A percentile compares a stretch with the other conserved stretches of the same genome.
Conservation (phyloP, 64 coral and sea anemone species). For the Actinia tenebrosa region DNA sequence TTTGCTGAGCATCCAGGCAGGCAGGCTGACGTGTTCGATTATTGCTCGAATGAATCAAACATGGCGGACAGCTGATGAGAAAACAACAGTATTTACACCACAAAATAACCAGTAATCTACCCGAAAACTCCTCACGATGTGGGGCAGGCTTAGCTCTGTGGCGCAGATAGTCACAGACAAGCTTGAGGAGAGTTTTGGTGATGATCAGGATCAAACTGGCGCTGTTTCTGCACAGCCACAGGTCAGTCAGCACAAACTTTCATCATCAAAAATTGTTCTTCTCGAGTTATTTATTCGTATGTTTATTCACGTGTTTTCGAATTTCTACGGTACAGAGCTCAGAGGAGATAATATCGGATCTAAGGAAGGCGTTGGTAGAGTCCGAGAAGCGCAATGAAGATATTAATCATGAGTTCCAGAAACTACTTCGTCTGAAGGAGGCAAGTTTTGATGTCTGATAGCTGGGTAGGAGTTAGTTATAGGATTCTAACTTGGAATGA, state of each 20-base stretch:
- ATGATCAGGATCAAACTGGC: conserved; percentile 36
- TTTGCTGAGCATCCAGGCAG: not conserved
- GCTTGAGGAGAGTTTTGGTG: conserved; percentile 79
- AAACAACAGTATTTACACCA: conserved; percentile 6
- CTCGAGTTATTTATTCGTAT: not conserved
- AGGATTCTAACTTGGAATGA: too few species aligned
- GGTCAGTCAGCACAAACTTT: conserved; percentile 24
- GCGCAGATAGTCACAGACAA: conserved; percentile 80
- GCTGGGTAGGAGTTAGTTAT: too few species aligned
- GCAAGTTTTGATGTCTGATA: not conserved
- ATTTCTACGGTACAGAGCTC: not conserved
- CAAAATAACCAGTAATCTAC: conserved; percentile 10
- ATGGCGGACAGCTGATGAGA: conserved; percentile 15
- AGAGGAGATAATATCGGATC: conserved; percentile 23
- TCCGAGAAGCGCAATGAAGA: conserved; percentile 61
- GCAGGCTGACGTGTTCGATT: conserved; percentile 28
- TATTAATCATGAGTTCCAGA: conserved; percentile 57
- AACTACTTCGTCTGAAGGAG: conserved; percentile 57
- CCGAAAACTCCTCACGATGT: conserved; percentile 38
- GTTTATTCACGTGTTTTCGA: not conserved
- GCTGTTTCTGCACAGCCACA: not conserved
- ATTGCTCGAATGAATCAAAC: conserved; percentile 5
- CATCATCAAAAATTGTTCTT: not conserved
- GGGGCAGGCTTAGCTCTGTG: conserved; percentile 74
- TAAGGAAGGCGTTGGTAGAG: conserved; percentile 38